phyloP scores from a whole-genome alignment of 2,888 invertebrate genomes.

The Rhorus exstirpatorius region DNA sequence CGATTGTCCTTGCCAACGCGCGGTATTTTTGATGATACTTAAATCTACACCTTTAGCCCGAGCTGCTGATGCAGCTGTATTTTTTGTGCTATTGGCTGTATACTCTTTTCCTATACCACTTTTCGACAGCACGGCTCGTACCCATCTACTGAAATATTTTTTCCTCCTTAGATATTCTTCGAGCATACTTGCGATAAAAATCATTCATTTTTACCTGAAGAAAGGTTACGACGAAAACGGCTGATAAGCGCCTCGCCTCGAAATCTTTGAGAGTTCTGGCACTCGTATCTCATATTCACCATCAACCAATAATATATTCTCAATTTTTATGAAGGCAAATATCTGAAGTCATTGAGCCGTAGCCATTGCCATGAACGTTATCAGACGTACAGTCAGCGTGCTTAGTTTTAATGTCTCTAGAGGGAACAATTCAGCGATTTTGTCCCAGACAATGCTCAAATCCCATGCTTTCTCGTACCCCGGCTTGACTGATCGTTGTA shows the following conservation, averaged over 20 bases:
- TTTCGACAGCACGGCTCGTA: conserved; percentile 54
- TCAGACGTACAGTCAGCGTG: background rate
- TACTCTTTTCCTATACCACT: conserved; percentile 58
- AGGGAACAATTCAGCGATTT: background rate
- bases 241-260: conserved; percentile 54
- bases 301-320: conserved; percentile 43
- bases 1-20: conserved; percentile 37
- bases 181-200: conserved; percentile 42
- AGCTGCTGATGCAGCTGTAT: conserved; percentile 62
- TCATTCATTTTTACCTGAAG: conserved; percentile 37
- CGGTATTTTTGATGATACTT: conserved; percentile 51
- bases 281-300: conserved; percentile 57
- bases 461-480: conserved; percentile 60
- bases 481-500: conserved; percentile 50
- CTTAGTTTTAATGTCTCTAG: too few relatives aligned
- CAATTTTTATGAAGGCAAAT: conserved; percentile 45
- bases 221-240: conserved; percentile 51
- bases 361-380: conserved; percentile 54
- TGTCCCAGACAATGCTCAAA: conserved; percentile 42
- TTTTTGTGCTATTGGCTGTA: conserved; percentile 58
- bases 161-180: conserved; percentile 51
- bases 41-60: conserved; percentile 41
- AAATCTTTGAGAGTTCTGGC: conserved; percentile 61
- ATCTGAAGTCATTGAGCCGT: conserved; percentile 65
- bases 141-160: conserved; percentile 58